phyloP scores from a whole-genome alignment of 2,797 vertebrate genomes.

The Emys orbicularis region DNA sequence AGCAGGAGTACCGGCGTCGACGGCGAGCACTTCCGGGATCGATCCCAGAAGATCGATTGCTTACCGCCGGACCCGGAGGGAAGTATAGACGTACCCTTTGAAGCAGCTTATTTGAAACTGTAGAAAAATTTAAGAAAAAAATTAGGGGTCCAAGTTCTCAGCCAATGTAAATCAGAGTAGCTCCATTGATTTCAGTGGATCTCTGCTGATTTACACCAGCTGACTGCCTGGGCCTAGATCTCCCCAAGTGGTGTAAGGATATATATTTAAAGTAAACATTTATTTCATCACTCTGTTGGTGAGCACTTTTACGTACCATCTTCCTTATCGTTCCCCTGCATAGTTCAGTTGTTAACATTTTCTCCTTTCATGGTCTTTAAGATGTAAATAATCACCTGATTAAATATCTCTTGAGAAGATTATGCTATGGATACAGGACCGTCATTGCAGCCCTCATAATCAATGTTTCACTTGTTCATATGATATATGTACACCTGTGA shows the following conservation, averaged over 20 bases:
- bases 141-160: not conserved
- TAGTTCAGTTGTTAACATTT: constrained; percentile 71
- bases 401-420: constrained; percentile 80
- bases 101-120: not conserved
- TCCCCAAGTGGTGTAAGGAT: constrained; percentile 52
- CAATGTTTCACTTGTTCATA: constrained; percentile 79
- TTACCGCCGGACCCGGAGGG: too few relatives aligned
- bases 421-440: constrained; percentile 78
- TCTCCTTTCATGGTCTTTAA: constrained; percentile 76
- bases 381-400: constrained; percentile 81
- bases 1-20: too few relatives aligned
- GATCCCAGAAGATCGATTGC: too few relatives aligned
- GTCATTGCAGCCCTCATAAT: constrained; percentile 75
- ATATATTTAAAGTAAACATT: constrained; percentile 64
- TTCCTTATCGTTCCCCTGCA: constrained; percentile 74
- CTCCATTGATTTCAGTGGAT: constrained; percentile 25
- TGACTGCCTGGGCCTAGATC: constrained; percentile 14
- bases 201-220: constrained; percentile 59
- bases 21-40: too few relatives aligned
- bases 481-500: constrained; percentile 79
- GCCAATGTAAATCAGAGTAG: constrained; percentile 25
- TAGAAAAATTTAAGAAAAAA: not conserved
- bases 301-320: constrained; percentile 48
- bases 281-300: constrained; percentile 72
- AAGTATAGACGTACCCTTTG: too few relatives aligned